Evolutionary conservation across 1,140 invertebrate species (phyloP).

Genomic region (Episyrphus balteatus): DNA sequence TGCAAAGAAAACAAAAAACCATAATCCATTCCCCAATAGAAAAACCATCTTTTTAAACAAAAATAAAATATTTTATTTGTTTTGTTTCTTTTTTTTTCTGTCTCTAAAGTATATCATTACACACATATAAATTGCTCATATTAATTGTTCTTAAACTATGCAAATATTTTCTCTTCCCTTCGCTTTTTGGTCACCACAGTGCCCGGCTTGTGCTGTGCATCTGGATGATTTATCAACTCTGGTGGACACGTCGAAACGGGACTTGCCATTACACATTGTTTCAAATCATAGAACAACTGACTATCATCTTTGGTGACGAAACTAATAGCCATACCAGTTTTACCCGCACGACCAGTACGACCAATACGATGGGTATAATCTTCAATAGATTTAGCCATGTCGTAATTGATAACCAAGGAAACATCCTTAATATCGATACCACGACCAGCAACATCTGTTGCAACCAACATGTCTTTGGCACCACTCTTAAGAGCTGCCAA

Average conservation of each 20-base stretch:
- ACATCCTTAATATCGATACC: constrained; percentile 99
- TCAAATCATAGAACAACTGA: constrained; percentile 92
- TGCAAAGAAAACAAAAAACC: no score
- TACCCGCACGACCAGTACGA: constrained; percentile 96
- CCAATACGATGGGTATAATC: constrained; percentile 99
- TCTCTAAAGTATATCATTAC: neutral
- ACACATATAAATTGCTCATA: neutral
- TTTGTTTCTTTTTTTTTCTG: no score
- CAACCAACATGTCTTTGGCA: constrained; percentile 96
- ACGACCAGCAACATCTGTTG: constrained; percentile 98
- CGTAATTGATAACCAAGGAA: constrained; percentile 96
- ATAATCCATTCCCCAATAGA: no score
- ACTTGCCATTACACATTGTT: constrained; percentile 78
- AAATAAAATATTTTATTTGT: no score
- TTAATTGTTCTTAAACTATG: constrained; percentile 40
- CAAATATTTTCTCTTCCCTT: constrained; percentile 91
- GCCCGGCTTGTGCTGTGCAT: constrained; percentile 96
- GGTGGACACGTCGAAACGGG: constrained; percentile 93
- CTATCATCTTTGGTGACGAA: constrained; percentile 97
- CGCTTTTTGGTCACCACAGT: constrained; percentile 88
- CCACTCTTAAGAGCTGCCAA: constrained; percentile 90
- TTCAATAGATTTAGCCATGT: constrained; percentile 99
- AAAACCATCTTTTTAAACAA: no score
- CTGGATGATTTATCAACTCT: constrained; percentile 95
- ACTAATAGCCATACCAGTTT: constrained; percentile 89